Conservation (phyloP, 1,140 invertebrate species). For the Solenopsis fugax region DNA sequence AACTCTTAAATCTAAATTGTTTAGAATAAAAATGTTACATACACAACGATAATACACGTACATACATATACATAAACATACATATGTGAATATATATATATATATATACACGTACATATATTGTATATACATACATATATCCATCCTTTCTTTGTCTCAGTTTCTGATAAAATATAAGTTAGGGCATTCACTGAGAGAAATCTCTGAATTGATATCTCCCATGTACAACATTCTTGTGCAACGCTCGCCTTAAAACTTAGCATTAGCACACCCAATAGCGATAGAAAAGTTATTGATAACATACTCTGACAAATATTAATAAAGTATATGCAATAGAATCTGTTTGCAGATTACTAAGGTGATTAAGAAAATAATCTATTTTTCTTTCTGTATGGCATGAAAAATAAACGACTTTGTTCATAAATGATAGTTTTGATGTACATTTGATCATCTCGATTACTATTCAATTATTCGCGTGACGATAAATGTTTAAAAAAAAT, state of each 20-base stretch:
- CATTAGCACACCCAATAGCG: neutral
- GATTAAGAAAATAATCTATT: slow-evolving; percentile 45
- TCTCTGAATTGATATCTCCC: no score
- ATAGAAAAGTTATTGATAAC: slow-evolving; percentile 24
- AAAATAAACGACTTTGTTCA: slow-evolving; percentile 57
- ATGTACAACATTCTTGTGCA: no score
- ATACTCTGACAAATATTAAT: slow-evolving; percentile 36
- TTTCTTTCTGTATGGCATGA: slow-evolving; percentile 50
- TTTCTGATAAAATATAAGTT: no score
- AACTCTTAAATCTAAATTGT: slow-evolving; percentile 63
- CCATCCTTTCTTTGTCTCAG: no score
- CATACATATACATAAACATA: slow-evolving; percentile 3
- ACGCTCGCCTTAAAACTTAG: no score
- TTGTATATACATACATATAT: slow-evolving; percentile 13
- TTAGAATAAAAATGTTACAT: slow-evolving; percentile 51
- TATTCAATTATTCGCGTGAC: neutral
- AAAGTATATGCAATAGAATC: slow-evolving; percentile 29
- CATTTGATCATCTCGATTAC: slow-evolving; percentile 26
- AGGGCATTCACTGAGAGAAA: no score
- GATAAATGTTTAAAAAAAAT: slow-evolving; percentile 7
- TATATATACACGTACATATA: neutral
- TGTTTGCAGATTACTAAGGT: slow-evolving; percentile 37
- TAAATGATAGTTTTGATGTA: slow-evolving; percentile 12
- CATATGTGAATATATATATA: neutral
- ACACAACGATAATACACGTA: slow-evolving; percentile 31